Evolutionary conservation across 2,797 vertebrate species (phyloP).

Genomic region (Pithecia hirsuta): DNA sequence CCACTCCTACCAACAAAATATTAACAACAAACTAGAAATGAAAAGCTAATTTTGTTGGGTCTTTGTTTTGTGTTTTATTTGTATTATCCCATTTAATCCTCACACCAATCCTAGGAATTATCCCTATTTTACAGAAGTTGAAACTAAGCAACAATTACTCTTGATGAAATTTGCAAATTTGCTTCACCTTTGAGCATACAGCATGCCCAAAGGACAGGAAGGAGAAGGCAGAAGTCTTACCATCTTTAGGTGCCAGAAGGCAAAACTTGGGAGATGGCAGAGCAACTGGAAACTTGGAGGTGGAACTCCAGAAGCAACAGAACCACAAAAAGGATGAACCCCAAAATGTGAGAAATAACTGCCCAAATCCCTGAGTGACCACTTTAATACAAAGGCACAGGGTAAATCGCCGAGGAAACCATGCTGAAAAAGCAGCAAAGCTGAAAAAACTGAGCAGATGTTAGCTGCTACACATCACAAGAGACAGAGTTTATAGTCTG

Average conservation of each 20-base stretch:
- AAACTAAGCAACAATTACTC: not conserved
- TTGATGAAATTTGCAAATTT: not conserved
- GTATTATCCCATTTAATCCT: conserved; percentile 5
- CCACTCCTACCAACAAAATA: not conserved
- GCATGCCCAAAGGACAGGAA: not conserved
- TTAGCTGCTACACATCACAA: not conserved
- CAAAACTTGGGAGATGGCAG: not conserved
- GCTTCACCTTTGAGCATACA: not conserved
- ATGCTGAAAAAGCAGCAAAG: not conserved
- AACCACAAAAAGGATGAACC: not conserved
- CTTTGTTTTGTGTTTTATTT: not conserved
- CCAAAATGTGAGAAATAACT: not conserved
- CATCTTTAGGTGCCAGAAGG: not conserved
- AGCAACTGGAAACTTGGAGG: not conserved
- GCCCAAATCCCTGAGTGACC: not conserved
- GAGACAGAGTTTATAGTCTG: not conserved
- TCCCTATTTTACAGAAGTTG: conserved; percentile 6
- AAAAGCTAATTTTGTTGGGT: not conserved
- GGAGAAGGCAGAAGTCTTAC: not conserved
- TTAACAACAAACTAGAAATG: not conserved
- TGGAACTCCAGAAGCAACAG: not conserved
- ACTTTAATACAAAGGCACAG: not conserved
- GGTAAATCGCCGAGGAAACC: not conserved
- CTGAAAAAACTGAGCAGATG: not conserved
- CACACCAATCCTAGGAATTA: not conserved